These are phyloP conservation scores for Hoplodrina blanda DNA, from an alignment of 2,888 invertebrate genomes.

Conservation along the genomic window DNA sequence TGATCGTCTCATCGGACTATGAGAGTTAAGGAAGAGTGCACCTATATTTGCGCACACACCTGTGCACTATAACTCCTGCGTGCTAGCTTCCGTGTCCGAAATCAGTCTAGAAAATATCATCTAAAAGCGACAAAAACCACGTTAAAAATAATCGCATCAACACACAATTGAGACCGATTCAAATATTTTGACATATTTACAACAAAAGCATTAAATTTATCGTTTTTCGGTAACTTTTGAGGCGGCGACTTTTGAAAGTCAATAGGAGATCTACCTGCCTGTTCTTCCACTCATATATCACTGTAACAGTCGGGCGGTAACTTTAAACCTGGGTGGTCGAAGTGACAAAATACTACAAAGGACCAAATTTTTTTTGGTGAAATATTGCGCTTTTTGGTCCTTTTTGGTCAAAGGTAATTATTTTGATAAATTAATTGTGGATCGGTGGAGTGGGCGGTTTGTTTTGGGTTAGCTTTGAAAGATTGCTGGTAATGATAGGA, in stretches of 20 bases:
- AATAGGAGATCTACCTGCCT: constrained; percentile 49
- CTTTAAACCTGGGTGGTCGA: constrained; percentile 62
- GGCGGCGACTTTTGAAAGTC: constrained; percentile 48
- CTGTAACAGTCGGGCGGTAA: constrained; percentile 39
- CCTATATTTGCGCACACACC: too few species aligned
- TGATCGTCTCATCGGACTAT: too few species aligned
- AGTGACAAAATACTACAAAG: constrained; percentile 66
- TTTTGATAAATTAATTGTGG: constrained; percentile 65
- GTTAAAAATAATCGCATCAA: constrained; percentile 36
- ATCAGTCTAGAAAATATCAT: background rate
- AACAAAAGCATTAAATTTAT: constrained; percentile 64
- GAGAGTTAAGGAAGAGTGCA: too few species aligned
- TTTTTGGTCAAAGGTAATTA: constrained; percentile 48
- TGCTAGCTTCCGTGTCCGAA: too few species aligned
- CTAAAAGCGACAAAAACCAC: background rate
- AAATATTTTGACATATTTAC: constrained; percentile 66
- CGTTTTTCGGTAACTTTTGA: constrained; percentile 62
- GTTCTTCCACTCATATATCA: constrained; percentile 47
- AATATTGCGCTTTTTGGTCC: constrained; percentile 53
- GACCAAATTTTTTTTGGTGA: constrained; percentile 42
- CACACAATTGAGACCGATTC: constrained; percentile 44
- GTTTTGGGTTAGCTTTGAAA: constrained; percentile 8
- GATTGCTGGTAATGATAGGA: constrained; percentile 7
- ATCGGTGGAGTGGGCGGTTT: constrained; percentile 26
- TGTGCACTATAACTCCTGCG: too few species aligned